These are phyloP conservation scores for Bucorvus abyssinicus DNA, from an alignment of 2,797 vertebrate species.

Conservation along the genomic window DNA sequence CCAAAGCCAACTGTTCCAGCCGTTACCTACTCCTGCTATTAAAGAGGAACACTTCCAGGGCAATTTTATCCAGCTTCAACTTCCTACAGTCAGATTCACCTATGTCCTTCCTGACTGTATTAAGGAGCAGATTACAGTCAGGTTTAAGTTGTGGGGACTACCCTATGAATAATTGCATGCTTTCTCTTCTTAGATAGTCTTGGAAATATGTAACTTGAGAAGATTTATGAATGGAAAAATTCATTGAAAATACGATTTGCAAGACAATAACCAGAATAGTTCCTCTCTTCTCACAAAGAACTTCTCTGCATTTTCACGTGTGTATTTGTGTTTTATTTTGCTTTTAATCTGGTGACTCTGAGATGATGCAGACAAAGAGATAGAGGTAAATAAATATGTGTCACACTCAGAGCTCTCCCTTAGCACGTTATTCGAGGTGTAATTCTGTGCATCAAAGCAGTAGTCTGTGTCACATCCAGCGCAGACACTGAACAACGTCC, in stretches of 20 bases:
- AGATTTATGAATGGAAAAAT: not conserved
- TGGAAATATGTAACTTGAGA: not conserved
- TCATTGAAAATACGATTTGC: not conserved
- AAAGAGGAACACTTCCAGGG: conserved; percentile 20
- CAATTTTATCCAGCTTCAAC: not conserved
- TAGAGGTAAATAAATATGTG: not conserved
- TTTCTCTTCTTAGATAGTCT: not conserved
- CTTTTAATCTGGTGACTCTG: not conserved
- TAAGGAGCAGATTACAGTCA: not conserved
- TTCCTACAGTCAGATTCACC: not conserved
- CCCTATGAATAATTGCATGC: not conserved
- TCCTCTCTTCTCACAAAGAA: not conserved
- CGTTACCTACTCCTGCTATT: conserved; percentile 27
- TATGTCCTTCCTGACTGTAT: rapidly evolving
- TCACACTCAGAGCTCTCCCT: not conserved
- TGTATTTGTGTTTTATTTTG: not conserved
- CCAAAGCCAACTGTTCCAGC: conserved; percentile 46
- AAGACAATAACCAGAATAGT: not conserved
- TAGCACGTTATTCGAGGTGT: not conserved
- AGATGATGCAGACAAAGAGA: not conserved
- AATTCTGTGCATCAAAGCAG: conserved; percentile 28
- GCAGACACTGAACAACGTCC: conserved; percentile 64
- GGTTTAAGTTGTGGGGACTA: not conserved
- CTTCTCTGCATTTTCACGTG: not conserved
- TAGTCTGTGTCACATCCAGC: conserved; percentile 44